Evolutionary conservation across 2,797 vertebrate species (phyloP), one percentile per base, ranked within the genome.

Genomic region (Chaenodraco wilsoni): DNA sequence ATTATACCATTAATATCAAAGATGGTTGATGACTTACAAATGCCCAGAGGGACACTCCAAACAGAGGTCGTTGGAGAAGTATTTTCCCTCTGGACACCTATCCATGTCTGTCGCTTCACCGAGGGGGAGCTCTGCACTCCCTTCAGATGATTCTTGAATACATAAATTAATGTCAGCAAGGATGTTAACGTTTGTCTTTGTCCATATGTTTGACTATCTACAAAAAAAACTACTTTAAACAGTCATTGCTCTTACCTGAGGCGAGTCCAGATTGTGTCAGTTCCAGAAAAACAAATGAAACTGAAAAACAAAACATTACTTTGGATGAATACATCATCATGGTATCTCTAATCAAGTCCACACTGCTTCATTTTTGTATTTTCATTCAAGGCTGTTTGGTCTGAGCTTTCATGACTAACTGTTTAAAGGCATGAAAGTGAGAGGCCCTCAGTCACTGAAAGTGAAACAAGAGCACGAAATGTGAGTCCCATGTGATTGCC

Each of bases 21-120:
- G 46, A 72, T 65, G 3, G 45, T 45, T 68, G 14, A 59, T 50
- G 43, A 91, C 96, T 96, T 93, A 98, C 96, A 95, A 95, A 89
- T 95, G 94, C 45, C 96, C 96, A 0, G 82, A 60, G 0, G 94
- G 95, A 68, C 96, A 97, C 64, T 97, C 94, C 58, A 95, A 81
- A 87, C 96, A 96, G 77, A 93, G 89, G 21, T 93, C 92, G 50
- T 91, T 76, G 2, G 84, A 76, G 72, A 94, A 93, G 82, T 95
- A 95, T 52, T 85, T 89, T 55, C 96, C 95, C 69, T 82, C 82
- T 5, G 82, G 91, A 90, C 96, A 98, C 74, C 52, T 54, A 92
- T 61, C 43, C 77, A 79, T 33, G 13, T 75, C 14, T 11, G 66
- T 62, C 86, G 80, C 88, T 12, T 80, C 68, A 57, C 7, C 31